Evolutionary conservation across 2,113 vertebrate species (phyloP).

Genomic region (Elephantulus edwardii): DNA sequence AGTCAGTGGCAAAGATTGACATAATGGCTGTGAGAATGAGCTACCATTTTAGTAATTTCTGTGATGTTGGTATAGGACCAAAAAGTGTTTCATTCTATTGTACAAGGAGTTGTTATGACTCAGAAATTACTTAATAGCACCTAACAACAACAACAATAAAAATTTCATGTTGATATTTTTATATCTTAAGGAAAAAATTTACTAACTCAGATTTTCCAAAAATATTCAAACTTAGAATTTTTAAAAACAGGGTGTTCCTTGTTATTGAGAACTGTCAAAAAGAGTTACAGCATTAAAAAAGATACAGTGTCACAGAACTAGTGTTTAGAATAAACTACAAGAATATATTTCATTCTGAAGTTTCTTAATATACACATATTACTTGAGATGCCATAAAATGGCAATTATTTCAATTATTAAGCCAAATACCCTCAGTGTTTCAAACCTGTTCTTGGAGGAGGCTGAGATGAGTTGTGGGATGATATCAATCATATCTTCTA

Average conservation of each 20-base stretch:
- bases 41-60: no score
- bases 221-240: neutral
- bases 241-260: neutral
- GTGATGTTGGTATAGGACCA: no score
- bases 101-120: no score
- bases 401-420: neutral
- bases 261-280: neutral
- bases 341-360: neutral
- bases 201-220: neutral
- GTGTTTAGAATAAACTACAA: neutral
- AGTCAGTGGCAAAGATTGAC: no score
- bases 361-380: neutral
- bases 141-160: no score
- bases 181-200: neutral
- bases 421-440: no score
- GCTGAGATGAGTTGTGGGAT: no score
- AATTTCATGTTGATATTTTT: neutral
- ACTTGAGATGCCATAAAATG: neutral
- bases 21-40: no score
- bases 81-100: no score
- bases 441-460: no score
- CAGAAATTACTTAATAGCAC: no score
- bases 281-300: neutral
- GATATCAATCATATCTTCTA: no score
- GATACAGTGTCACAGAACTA: rapidly evolving